These are phyloP conservation scores for human (Homo sapiens) DNA, from an alignment of 2,113 vertebrate genomes.

Conservation along the genomic window DNA sequence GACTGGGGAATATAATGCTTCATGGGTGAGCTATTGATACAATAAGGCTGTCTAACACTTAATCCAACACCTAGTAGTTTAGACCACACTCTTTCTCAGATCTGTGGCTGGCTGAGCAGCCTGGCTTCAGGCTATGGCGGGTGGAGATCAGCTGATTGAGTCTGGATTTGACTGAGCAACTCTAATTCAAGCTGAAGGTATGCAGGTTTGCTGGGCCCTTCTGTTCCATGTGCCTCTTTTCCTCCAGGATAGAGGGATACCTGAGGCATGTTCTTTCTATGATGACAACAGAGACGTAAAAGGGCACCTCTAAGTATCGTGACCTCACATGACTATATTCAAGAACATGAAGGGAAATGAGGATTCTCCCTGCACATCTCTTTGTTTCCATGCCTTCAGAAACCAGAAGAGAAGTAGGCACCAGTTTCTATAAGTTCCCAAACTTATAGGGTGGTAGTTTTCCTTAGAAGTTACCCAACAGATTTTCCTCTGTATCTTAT, in stretches of 20 bases:
- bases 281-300: not conserved
- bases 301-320: not conserved
- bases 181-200: not conserved
- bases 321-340: not conserved
- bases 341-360: not conserved
- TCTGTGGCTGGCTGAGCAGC: not conserved
- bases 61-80: not conserved
- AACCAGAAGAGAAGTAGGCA: not conserved
- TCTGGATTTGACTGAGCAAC: not conserved
- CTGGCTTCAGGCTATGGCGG: not conserved
- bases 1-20: not conserved
- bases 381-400: not conserved
- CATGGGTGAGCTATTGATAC: not conserved
- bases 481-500: not conserved
- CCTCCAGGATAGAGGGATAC: not conserved
- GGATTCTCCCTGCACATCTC: not conserved
- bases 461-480: not conserved
- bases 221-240: not conserved
- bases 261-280: not conserved
- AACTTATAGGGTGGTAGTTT: not conserved
- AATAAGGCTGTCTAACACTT: not conserved
- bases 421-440: not conserved
- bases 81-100: not conserved
- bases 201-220: not conserved
- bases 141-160: not conserved